Evolutionary conservation across 2,797 vertebrate genomes (phyloP).

Genomic region (Scolopax bukidnonensis): DNA sequence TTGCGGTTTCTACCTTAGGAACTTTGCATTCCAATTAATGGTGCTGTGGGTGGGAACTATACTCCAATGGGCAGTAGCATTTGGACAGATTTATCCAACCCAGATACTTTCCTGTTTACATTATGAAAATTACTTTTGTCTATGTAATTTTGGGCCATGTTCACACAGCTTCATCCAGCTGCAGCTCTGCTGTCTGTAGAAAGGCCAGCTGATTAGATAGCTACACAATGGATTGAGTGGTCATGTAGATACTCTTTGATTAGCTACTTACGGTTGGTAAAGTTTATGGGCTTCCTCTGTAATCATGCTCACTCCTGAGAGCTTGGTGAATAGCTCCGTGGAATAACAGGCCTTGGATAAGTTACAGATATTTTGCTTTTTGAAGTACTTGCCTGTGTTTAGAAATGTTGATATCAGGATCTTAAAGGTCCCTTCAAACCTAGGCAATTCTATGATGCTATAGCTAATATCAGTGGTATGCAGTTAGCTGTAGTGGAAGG

Average conservation of each 20-base stretch:
- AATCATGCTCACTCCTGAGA: background rate
- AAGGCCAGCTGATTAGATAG: background rate
- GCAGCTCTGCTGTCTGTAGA: background rate
- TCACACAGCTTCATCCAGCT: background rate
- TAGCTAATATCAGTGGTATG: background rate
- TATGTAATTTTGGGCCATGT: background rate
- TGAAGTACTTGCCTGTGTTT: background rate
- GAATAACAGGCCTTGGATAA: background rate
- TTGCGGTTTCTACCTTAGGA: background rate
- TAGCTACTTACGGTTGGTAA: background rate
- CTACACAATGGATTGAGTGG: accelerated
- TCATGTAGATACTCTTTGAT: background rate
- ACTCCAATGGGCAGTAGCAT: background rate
- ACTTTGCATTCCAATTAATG: conserved; percentile 4
- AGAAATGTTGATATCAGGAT: background rate
- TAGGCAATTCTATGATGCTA: no score
- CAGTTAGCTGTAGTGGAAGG: background rate
- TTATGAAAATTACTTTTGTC: background rate
- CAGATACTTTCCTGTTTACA: background rate
- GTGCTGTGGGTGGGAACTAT: background rate
- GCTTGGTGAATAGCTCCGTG: background rate
- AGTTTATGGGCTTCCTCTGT: background rate
- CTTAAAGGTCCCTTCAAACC: no score
- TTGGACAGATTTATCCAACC: background rate
- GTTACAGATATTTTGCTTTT: background rate